Base-by-base conservation (phyloP, 2,888 invertebrate species). In the Myopa tessellatipennis region DNA sequence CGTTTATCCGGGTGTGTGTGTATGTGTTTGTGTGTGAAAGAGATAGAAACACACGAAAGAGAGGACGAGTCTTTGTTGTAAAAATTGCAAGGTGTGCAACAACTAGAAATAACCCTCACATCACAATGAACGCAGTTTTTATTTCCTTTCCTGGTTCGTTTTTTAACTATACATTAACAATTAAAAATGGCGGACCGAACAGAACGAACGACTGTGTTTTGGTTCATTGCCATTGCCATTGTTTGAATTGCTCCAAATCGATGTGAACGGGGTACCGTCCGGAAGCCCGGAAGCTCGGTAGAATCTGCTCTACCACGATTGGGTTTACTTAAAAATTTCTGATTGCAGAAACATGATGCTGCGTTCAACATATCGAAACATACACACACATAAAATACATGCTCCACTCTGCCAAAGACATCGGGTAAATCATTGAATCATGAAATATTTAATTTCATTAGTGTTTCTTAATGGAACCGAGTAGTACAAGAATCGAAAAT, bases 101-200 rank as follows among this genome's bases (percentile, higher is more conserved):
- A 36, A 40, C 45, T 38, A 18, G 1, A 26, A 58, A 58, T n/a
- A 3, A 16, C 12, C 12, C 16, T 36, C 38, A 16, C 45, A 69
- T 26, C 69, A 69, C 52, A 69, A 52, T 50, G 50, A 5, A 50
- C 45, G 34, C 69, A 52, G 52, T 14, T 38, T 40, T 68, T 14
- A 68, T n/a, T 69, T 72, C 60, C 10, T 61, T 73, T 73, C 38
- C 55, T 61, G 18, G 16, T 18, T 8, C 61, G 60, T 58, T 38
- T 74, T 65, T 74, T 65, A 73, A 73, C 63, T 73, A 61, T 63
- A 63, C 45, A 73, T 63, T 61, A 73, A 73, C 61, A 73, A 73
- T 40, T 61, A 26, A 73, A 72, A 61, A 60, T 73, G 63, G 50
- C 63, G 63, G 18, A 63, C 63, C 0, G 63, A 60, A 45, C 38